Conservation (phyloP, 1,140 invertebrate species). For the Arctopsyche grandis region DNA sequence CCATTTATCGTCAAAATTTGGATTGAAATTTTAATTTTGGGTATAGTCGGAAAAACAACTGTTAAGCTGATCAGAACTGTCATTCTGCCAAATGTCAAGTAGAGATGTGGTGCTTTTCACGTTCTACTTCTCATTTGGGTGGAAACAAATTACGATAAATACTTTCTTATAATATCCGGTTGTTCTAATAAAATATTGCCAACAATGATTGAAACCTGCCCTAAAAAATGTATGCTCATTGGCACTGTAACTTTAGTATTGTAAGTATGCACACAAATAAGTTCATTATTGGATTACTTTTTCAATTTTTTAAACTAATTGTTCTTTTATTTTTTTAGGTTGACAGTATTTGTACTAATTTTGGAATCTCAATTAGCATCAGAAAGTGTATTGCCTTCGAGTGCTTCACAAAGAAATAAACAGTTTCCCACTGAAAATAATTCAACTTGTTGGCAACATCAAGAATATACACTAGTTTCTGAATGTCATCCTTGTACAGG, state of each 20-base stretch:
- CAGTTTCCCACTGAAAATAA: conserved; percentile 77
- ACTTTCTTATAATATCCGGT: neutral
- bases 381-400: conserved; percentile 63
- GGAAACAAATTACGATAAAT: too few species aligned
- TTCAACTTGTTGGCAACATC: conserved; percentile 77
- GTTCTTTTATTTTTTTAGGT: conserved; percentile 64
- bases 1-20: too few species aligned
- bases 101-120: too few species aligned
- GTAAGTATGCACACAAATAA: conserved; percentile 66
- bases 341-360: conserved; percentile 81
- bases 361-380: conserved; percentile 80
- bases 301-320: neutral
- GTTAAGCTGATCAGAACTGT: too few species aligned
- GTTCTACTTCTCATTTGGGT: too few species aligned
- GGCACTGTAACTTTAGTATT: conserved; percentile 71
- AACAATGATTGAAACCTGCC: conserved; percentile 75
- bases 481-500: conserved; percentile 84
- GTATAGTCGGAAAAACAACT: too few species aligned
- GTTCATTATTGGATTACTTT: neutral
- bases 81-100: too few species aligned
- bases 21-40: too few species aligned
- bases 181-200: conserved; percentile 25
- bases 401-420: conserved; percentile 64
- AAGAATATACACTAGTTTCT: conserved; percentile 74
- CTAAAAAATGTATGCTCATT: conserved; percentile 74